Conservation (phyloP, 2,888 invertebrate species). For the Oscheius sp. region DNA sequence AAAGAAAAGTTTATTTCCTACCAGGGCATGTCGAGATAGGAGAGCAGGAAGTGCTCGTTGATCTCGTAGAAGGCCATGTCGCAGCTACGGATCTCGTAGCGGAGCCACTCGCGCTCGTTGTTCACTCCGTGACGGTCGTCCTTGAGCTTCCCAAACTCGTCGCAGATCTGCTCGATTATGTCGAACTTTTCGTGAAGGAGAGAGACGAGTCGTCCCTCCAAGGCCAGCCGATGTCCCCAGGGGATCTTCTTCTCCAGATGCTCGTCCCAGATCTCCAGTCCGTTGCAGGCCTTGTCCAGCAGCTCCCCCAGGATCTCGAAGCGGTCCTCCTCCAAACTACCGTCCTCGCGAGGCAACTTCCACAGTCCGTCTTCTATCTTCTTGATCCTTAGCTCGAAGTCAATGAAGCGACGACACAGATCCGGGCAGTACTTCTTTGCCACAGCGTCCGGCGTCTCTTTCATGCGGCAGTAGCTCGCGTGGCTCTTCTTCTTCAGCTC, state of each 20-base stretch:
- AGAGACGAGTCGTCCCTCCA: slow-evolving; percentile 62
- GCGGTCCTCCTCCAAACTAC: slow-evolving; percentile 33
- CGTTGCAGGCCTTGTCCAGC: slow-evolving; percentile 67
- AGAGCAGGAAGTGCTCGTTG: slow-evolving; percentile 65
- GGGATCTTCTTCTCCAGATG: slow-evolving; percentile 60
- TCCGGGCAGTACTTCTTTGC: slow-evolving; percentile 57
- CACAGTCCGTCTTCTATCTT: slow-evolving; percentile 52
- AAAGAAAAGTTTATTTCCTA: background rate
- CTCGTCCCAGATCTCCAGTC: slow-evolving; percentile 68
- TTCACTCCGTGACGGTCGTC: slow-evolving; percentile 51
- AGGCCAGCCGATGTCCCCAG: slow-evolving; percentile 59
- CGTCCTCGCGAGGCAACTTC: slow-evolving; percentile 45
- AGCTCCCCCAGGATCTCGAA: slow-evolving; percentile 67
- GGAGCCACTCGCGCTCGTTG: slow-evolving; percentile 65
- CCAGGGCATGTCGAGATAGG: slow-evolving; percentile 69
- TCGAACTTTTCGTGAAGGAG: slow-evolving; percentile 62
- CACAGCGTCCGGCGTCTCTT: slow-evolving; percentile 56
- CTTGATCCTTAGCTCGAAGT: slow-evolving; percentile 60
- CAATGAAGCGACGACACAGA: slow-evolving; percentile 60
- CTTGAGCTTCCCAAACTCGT: slow-evolving; percentile 59
- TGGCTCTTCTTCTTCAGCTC: slow-evolving; percentile 50
- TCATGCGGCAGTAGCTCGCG: slow-evolving; percentile 54
- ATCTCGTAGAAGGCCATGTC: slow-evolving; percentile 65
- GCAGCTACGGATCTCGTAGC: slow-evolving; percentile 67
- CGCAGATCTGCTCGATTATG: slow-evolving; percentile 60